Percentiles rank a stretch among this genome's conserved stretches.
Evolutionary conservation across 2,888 invertebrate genomes (phyloP).

Genomic region (Aphodius sticticus): DNA sequence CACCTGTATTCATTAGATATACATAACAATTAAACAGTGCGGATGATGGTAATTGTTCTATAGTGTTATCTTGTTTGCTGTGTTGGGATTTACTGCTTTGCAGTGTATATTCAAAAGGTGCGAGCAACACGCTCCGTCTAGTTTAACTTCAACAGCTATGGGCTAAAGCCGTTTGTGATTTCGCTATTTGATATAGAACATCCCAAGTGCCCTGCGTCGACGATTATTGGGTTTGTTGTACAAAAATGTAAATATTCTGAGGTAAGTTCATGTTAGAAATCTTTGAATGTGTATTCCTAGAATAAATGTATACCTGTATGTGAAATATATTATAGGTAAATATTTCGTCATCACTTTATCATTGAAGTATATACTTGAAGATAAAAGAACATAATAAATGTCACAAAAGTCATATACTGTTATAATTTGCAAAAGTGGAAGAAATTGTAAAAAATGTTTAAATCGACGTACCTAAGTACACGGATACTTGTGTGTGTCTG

Average conservation of each 20-base stretch:
- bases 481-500: too few species aligned
- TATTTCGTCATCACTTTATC: too few species aligned
- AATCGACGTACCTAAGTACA: too few species aligned
- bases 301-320: not conserved
- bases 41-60: not conserved
- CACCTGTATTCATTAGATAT: not conserved
- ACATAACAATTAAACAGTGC: not conserved
- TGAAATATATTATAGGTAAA: too few species aligned
- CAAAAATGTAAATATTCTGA: not conserved
- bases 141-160: not conserved
- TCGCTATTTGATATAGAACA: not conserved
- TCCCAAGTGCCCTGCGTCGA: not conserved
- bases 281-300: not conserved
- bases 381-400: too few species aligned
- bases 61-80: not conserved
- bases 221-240: not conserved
- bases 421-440: too few species aligned
- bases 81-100: not conserved
- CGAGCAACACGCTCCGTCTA: not conserved
- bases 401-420: too few species aligned
- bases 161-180: not conserved
- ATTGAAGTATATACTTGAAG: too few species aligned
- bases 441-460: too few species aligned
- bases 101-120: not conserved
- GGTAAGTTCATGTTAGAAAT: not conserved